Evolutionary conservation across 2,113 vertebrate genomes (phyloP).

Genomic region (Sarotherodon lohbergeri): DNA sequence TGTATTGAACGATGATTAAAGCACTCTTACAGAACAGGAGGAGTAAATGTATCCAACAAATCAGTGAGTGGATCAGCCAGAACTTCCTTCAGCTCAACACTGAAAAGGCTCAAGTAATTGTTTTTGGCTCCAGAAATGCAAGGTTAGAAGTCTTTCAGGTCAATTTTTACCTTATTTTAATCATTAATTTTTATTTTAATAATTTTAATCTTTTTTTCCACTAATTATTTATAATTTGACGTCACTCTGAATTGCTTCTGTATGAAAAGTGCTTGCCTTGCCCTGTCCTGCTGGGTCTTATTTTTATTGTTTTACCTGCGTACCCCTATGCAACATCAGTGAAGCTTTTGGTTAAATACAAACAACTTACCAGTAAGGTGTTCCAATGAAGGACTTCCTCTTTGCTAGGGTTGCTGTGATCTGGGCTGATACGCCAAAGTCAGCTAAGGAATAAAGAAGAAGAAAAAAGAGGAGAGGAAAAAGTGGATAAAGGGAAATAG

Average conservation of each 20-base stretch:
- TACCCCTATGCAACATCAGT: fast-evolving
- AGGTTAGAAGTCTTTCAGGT: neutral
- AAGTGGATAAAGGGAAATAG: neutral
- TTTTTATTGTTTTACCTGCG: neutral
- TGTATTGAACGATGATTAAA: neutral
- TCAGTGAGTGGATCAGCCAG: neutral
- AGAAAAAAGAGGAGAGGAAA: neutral
- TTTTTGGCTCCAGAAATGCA: neutral
- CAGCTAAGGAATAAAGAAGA: constrained; percentile 69
- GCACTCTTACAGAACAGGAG: neutral
- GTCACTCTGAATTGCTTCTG: neutral
- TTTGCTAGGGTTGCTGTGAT: constrained; percentile 98
- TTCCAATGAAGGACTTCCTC: constrained; percentile 99
- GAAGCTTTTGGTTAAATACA: neutral
- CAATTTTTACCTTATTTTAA: neutral
- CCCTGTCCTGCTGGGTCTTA: neutral
- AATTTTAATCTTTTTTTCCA: neutral
- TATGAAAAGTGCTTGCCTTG: neutral
- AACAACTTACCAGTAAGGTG: constrained; percentile 91
- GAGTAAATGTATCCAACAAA: neutral
- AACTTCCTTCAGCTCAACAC: neutral
- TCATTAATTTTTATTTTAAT: neutral
- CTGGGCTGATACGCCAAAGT: constrained; percentile 98
- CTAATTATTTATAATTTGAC: neutral
- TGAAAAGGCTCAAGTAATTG: neutral